Percentiles rank a stretch among this genome's conserved stretches.
These are phyloP conservation scores for Drosophila arizonae DNA, from an alignment of 1,140 invertebrate genomes.

Conservation along the genomic window DNA sequence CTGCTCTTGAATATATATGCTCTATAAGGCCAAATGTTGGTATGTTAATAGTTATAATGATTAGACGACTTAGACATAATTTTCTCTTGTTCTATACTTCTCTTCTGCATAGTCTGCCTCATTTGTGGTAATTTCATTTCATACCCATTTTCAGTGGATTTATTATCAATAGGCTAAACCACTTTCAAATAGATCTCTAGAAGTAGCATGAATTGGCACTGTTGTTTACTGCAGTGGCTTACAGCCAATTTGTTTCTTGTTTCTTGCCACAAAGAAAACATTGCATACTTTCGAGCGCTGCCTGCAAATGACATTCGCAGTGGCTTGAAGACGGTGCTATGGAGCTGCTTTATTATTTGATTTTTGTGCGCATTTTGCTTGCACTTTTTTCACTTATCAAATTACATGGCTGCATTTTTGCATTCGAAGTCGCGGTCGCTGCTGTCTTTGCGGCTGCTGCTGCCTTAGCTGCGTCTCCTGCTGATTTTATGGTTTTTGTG, in stretches of 20 bases:
- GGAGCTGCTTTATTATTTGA: conserved; percentile 30
- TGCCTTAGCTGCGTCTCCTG: neutral
- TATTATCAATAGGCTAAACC: too few relatives aligned
- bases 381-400: conserved; percentile 37
- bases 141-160: too few relatives aligned
- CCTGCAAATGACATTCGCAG: conserved; percentile 23
- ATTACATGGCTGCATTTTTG: conserved; percentile 27
- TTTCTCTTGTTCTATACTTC: too few relatives aligned
- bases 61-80: too few relatives aligned
- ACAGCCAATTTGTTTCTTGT: conserved; percentile 6
- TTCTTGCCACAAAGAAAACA: conserved; percentile 7
- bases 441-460: neutral
- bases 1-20: too few relatives aligned
- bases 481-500: conserved; percentile 11
- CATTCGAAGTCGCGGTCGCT: neutral
- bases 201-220: too few relatives aligned
- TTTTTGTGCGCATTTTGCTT: conserved; percentile 5
- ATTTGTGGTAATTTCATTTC: too few relatives aligned
- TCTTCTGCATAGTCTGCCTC: too few relatives aligned
- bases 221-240: too few relatives aligned
- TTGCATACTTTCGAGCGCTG: conserved; percentile 35
- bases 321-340: conserved; percentile 9
- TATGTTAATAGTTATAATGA: too few relatives aligned
- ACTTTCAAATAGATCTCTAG: too few relatives aligned
- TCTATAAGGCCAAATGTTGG: too few relatives aligned